Base-by-base conservation (phyloP, 2,113 vertebrate species). In the Recurvirostra avosetta region DNA sequence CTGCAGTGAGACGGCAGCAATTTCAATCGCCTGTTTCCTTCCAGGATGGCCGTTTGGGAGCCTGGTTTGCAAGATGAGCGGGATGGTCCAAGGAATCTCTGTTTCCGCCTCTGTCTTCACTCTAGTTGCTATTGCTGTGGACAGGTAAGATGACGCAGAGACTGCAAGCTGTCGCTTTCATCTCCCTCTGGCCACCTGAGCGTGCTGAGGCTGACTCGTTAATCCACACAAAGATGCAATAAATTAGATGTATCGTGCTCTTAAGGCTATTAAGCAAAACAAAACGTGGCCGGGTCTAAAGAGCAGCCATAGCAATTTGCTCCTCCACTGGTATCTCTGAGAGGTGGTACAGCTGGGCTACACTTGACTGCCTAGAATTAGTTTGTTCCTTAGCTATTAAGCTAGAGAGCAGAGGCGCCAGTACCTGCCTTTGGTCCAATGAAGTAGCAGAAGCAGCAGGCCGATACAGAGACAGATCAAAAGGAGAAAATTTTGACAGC, bases 41-140 rank as follows among this genome's bases (percentile, higher is more conserved):
- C 93, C 97, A 99, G 99, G 99, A 29, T 99, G 99, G 99, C 99
- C 99, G 1, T 99, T 99, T 97, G 99, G 99, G 96, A 99, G 97
- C 74, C 96, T 98, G 78, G 98, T 99, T 82, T 99, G 99, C 97
- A 99, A 99, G 97, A 98, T 99, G 98, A 99, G 99, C 1, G 99
- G 99, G 29, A 98, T 99, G 98, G 98, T 99, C 47, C 99, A 99
- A 91, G 99, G 99, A 43, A 98, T 99, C 93, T 99, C 99, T 2
- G 99, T 99, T 47, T 99, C 99, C 2, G 99, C 99, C 27, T 99
- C 99, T 2, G 99, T 99, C 71, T 99, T 99, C 94, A 99, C 99
- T 13, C 98, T 99, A 83, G 99, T 99, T 26, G 99, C 99, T 9
- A 99, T 99, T 74, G 99, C 99, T 1, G 96, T 99, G 25, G 99